These are phyloP conservation scores for Spea bombifrons DNA, from an alignment of 2,113 vertebrate genomes.

Conservation along the genomic window DNA sequence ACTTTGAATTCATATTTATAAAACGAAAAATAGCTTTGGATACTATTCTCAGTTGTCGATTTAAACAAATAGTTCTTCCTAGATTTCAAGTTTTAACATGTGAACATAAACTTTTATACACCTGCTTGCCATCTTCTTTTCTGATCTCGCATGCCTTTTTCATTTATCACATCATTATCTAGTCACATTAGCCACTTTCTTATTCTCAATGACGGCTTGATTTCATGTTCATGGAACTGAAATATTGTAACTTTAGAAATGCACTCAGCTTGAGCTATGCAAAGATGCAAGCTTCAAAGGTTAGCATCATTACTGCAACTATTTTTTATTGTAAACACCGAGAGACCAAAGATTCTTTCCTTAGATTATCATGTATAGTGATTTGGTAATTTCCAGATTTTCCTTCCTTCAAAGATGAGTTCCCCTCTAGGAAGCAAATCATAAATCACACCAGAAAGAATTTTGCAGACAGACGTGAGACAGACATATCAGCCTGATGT, in stretches of 20 bases:
- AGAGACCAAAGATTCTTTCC: constrained; percentile 30
- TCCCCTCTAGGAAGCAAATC: constrained; percentile 49
- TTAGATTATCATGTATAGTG: constrained; percentile 26
- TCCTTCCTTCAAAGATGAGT: constrained; percentile 50
- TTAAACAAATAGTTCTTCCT: no score
- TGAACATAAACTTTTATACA: not conserved
- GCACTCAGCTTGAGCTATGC: not conserved
- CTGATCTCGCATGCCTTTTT: not conserved
- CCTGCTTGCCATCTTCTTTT: not conserved
- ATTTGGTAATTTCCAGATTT: constrained; percentile 49
- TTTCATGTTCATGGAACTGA: not conserved
- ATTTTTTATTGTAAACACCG: constrained; percentile 48
- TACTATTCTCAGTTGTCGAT: no score
- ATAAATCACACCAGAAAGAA: constrained; percentile 59
- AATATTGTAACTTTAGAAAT: constrained; percentile 17
- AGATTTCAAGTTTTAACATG: not conserved
- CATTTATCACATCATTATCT: constrained; percentile 6
- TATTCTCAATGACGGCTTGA: not conserved
- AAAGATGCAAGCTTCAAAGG: constrained; percentile 28
- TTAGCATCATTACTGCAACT: constrained; percentile 30
- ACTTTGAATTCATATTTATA: no score
- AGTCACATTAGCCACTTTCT: not conserved
- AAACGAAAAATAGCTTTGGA: no score
- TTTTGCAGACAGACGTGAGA: constrained; percentile 54
- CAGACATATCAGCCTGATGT: constrained; percentile 50